phyloP scores from a whole-genome alignment of 2,888 invertebrate genomes.

The Hyposoter didymator region DNA sequence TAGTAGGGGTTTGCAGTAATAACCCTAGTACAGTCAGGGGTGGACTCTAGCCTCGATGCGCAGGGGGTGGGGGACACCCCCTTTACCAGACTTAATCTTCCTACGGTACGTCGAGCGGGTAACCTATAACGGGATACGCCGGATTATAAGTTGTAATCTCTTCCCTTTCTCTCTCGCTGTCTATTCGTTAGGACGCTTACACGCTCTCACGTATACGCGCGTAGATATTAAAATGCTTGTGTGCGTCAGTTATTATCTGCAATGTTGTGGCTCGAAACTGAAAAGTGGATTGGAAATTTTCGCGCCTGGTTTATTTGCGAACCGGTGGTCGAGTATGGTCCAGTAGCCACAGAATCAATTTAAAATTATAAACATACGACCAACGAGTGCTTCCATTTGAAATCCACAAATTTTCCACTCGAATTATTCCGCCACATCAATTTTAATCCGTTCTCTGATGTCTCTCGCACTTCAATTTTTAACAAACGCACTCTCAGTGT shows the following conservation, averaged over 20 bases:
- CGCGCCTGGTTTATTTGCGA: constrained; percentile 52
- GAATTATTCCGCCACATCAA: constrained; percentile 34
- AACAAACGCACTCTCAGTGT: background rate
- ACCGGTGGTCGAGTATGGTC: constrained; percentile 33
- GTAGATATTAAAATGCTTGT: background rate
- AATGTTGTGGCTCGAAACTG: constrained; percentile 67
- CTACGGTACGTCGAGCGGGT: constrained; percentile 73
- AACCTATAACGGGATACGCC: constrained; percentile 78
- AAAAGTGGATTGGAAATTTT: constrained; percentile 72
- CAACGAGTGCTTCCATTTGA: constrained; percentile 19
- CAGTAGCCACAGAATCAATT: constrained; percentile 47
- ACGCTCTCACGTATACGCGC: background rate
- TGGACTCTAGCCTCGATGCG: constrained; percentile 22
- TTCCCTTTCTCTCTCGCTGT: constrained; percentile 33
- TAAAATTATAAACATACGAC: constrained; percentile 28
- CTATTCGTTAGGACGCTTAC: constrained; percentile 69
- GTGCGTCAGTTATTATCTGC: constrained; percentile 11
- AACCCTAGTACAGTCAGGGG: constrained; percentile 31
- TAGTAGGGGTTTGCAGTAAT: constrained; percentile 6
- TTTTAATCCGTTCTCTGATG: constrained; percentile 33
- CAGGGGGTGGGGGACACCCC: constrained; percentile 37
- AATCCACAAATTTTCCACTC: background rate
- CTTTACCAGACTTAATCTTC: constrained; percentile 76
- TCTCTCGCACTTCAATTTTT: constrained; percentile 4
- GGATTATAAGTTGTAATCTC: constrained; percentile 82